Evolutionary conservation across 2,797 vertebrate genomes (phyloP).

Genomic region (Alectoris magna): DNA sequence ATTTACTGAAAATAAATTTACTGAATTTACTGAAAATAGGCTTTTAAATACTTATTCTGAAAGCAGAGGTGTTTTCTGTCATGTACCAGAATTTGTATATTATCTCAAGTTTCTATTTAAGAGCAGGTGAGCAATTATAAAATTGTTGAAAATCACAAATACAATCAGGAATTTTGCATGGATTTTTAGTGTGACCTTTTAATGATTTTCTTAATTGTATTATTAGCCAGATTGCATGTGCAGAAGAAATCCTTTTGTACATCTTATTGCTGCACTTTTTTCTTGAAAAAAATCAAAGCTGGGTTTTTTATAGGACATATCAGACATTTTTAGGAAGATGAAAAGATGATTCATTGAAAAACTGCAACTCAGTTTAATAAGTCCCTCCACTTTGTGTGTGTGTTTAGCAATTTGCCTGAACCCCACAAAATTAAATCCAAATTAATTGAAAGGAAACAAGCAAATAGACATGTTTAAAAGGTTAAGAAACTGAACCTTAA

Average conservation of each 20-base stretch:
- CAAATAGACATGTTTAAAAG: background rate
- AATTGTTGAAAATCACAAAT: background rate
- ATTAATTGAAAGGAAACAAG: background rate
- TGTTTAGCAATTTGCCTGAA: background rate
- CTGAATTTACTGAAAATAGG: background rate
- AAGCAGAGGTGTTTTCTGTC: background rate
- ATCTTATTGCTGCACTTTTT: background rate
- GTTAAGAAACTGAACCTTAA: background rate
- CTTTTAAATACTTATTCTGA: background rate
- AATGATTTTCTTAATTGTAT: background rate
- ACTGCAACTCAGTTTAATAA: background rate
- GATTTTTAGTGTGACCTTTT: background rate
- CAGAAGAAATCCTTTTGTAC: background rate
- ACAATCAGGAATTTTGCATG: background rate
- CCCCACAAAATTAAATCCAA: background rate
- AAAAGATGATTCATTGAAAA: background rate
- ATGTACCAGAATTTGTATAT: background rate
- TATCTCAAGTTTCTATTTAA: background rate
- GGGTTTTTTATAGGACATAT: background rate
- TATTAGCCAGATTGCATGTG: background rate
- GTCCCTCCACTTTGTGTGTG: background rate
- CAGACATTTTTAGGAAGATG: background rate
- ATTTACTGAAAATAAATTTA: background rate
- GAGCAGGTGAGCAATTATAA: background rate
- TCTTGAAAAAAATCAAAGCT: background rate